Conservation (phyloP, 2,888 invertebrate genomes). For the Perdita meconis region DNA sequence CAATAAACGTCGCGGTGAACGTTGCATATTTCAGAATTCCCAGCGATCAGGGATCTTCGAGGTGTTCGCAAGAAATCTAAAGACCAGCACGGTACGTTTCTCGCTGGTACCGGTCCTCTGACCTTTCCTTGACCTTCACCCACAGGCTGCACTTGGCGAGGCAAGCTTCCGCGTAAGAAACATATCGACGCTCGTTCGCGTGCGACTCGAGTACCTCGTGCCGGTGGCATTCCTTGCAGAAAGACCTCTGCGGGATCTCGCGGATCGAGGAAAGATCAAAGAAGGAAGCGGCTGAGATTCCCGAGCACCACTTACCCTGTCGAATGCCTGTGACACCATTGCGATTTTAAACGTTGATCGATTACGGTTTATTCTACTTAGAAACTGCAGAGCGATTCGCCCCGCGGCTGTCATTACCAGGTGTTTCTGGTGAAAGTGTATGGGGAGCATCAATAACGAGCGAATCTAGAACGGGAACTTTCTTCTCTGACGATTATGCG, state of each 20-base stretch:
- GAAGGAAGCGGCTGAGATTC: conserved; percentile 20
- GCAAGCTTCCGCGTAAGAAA: conserved; percentile 64
- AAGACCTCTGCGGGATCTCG: conserved; percentile 22
- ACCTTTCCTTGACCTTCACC: conserved; percentile 68
- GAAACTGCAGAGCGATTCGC: neutral
- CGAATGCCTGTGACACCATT: too few relatives aligned
- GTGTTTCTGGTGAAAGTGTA: conserved; percentile 27
- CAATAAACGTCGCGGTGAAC: conserved; percentile 6
- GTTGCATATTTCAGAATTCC: neutral
- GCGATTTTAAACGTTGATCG: neutral
- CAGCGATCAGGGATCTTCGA: neutral
- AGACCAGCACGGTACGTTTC: conserved; percentile 20
- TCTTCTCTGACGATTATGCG: neutral
- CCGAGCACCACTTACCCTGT: conserved; percentile 3
- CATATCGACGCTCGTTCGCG: conserved; percentile 37
- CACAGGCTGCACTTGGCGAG: conserved; percentile 48
- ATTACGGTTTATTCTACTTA: neutral
- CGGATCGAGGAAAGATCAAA: conserved; percentile 14
- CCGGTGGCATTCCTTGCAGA: conserved; percentile 14
- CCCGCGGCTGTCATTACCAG: neutral
- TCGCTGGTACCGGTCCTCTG: conserved; percentile 42
- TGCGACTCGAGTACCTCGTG: conserved; percentile 1
- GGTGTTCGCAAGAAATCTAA: neutral
- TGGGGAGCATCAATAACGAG: conserved; percentile 12
- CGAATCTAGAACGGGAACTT: conserved; percentile 21